Conservation (phyloP, 1,140 invertebrate genomes). For the Plutomurus gul region DNA sequence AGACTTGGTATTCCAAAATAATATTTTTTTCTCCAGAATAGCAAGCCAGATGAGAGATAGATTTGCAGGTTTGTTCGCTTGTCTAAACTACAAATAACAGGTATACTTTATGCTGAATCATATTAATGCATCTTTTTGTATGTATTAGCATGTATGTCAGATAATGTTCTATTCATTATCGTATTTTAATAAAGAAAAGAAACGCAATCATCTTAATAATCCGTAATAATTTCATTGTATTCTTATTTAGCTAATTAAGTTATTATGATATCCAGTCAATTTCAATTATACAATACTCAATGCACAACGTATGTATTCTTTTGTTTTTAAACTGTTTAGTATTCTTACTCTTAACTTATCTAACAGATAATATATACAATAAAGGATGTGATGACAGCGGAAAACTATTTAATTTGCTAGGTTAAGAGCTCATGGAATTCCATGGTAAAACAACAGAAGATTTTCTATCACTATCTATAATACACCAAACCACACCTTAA, state of each 20-base stretch:
- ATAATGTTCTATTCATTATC: neutral
- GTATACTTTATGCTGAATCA: neutral
- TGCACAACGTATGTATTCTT: slow-evolving; percentile 1
- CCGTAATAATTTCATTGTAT: neutral
- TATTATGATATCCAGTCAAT: slow-evolving; percentile 11
- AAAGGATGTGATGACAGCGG: neutral
- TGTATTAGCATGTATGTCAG: neutral
- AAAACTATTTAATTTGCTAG: neutral
- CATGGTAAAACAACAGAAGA: neutral
- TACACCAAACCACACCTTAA: no score
- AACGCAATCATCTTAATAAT: neutral
- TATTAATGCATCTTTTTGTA: neutral
- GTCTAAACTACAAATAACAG: neutral
- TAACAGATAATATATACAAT: neutral
- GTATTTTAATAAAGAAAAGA: neutral
- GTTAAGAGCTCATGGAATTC: neutral
- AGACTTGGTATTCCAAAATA: neutral
- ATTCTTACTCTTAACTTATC: neutral
- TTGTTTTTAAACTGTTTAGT: neutral
- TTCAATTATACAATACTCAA: slow-evolving; percentile 8
- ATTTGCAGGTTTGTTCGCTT: neutral
- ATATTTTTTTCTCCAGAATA: neutral
- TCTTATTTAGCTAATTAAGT: slow-evolving; percentile 3
- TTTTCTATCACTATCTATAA: no score
- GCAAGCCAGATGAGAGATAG: neutral